phyloP scores from a whole-genome alignment of 2,797 vertebrate species.

The Micropoecilia bifurca region DNA sequence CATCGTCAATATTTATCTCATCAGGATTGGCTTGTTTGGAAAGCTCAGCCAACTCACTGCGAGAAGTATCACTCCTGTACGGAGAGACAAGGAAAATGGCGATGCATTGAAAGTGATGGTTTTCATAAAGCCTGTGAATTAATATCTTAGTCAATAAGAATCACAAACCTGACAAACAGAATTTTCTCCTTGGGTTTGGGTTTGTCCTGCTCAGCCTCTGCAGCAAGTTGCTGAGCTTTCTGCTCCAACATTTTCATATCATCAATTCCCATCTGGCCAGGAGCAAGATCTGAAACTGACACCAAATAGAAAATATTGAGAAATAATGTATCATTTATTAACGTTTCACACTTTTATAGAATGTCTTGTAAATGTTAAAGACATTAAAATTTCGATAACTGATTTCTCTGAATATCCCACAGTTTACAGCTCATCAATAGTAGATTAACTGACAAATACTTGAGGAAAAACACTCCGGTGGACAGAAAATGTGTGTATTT shows the following conservation, averaged over 20 bases:
- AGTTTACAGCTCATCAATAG: neutral
- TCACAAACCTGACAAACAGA: conserved; percentile 89
- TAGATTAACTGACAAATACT: neutral
- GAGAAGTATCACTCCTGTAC: conserved; percentile 89
- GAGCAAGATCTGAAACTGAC: conserved; percentile 90
- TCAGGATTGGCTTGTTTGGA: conserved; percentile 91
- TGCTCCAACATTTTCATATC: conserved; percentile 95
- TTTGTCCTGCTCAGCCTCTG: conserved; percentile 89
- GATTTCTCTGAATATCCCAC: neutral
- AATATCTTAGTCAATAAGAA: neutral
- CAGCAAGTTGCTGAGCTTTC: conserved; percentile 89
- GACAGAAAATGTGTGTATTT: too few relatives aligned
- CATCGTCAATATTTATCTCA: conserved; percentile 88
- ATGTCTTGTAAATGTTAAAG: neutral
- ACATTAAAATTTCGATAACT: too few relatives aligned
- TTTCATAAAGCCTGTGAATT: neutral
- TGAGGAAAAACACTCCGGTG: neutral
- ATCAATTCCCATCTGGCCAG: conserved; percentile 88
- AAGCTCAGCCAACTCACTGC: conserved; percentile 89
- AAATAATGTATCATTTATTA: conserved; percentile 1
- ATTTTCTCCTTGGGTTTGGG: conserved; percentile 91
- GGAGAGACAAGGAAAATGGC: neutral
- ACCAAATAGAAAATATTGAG: conserved; percentile 7
- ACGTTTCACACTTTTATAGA: neutral
- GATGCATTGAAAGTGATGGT: neutral